Evolutionary conservation across 2,797 vertebrate genomes (phyloP).

Genomic region (Sarcophilus harrisii): DNA sequence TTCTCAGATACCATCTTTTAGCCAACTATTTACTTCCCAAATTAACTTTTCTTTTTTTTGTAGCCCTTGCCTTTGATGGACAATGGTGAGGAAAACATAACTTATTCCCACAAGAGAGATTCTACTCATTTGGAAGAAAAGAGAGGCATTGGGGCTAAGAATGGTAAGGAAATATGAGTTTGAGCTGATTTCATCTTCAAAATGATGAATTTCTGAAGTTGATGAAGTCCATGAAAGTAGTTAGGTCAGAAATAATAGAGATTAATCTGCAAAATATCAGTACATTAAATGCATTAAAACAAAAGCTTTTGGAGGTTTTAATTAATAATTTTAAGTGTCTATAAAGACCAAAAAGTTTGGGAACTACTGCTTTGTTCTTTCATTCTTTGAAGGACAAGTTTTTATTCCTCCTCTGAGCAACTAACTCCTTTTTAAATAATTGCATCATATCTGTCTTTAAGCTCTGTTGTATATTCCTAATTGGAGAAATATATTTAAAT

Average conservation of each 20-base stretch:
- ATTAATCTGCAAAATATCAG: not conserved
- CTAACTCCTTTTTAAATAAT: not conserved
- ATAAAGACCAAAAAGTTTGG: not conserved
- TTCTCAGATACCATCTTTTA: not conserved
- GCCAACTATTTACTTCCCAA: not conserved
- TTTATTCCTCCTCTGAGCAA: not conserved
- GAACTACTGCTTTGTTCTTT: not conserved
- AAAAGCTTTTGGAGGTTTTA: not conserved
- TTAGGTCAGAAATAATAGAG: not conserved
- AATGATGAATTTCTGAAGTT: not conserved
- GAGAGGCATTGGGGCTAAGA: not conserved
- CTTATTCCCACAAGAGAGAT: not conserved
- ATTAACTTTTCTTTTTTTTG: not conserved
- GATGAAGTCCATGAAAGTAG: not conserved
- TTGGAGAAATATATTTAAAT: not conserved
- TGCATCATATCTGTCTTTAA: not conserved
- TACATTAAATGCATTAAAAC: not conserved
- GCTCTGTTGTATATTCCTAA: not conserved
- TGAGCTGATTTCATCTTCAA: not conserved
- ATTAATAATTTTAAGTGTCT: not conserved
- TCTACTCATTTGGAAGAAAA: not conserved
- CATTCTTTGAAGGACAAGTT: not conserved
- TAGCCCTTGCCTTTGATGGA: not conserved
- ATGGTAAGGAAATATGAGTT: not conserved
- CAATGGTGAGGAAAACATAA: not conserved